Conservation (phyloP, 2,113 vertebrate genomes). For the Periophthalmodon schlosseri region DNA sequence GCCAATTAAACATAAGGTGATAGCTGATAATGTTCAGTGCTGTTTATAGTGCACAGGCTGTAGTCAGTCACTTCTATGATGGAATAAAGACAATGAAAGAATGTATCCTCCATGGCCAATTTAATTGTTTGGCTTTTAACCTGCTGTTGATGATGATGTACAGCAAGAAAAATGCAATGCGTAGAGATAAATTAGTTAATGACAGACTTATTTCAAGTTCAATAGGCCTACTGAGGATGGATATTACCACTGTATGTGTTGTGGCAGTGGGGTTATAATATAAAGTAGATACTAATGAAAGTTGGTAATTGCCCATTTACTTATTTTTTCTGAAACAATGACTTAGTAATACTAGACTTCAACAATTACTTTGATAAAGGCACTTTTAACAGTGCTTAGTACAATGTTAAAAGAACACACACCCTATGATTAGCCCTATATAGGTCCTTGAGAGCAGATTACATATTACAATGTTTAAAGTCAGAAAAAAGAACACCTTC, state of each 20-base stretch:
- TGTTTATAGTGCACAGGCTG: neutral
- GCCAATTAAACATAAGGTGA: neutral
- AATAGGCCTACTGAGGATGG: neutral
- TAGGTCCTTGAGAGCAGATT: neutral
- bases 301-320: neutral
- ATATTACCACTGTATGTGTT: neutral
- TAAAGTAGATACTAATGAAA: neutral
- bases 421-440: neutral
- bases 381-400: neutral
- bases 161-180: neutral
- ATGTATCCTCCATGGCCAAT: neutral
- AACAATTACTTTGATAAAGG: constrained; percentile 2
- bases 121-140: neutral
- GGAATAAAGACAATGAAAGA: neutral
- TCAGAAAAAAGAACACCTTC: neutral
- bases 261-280: neutral
- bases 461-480: neutral
- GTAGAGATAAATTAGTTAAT: neutral
- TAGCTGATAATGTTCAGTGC: neutral
- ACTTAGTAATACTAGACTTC: neutral
- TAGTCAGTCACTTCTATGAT: too few relatives aligned
- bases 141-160: neutral
- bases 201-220: neutral
- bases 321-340: neutral
- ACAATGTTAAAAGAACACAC: neutral